phyloP scores from a whole-genome alignment of 2,888 invertebrate species.

The Punctoribates punctum region DNA sequence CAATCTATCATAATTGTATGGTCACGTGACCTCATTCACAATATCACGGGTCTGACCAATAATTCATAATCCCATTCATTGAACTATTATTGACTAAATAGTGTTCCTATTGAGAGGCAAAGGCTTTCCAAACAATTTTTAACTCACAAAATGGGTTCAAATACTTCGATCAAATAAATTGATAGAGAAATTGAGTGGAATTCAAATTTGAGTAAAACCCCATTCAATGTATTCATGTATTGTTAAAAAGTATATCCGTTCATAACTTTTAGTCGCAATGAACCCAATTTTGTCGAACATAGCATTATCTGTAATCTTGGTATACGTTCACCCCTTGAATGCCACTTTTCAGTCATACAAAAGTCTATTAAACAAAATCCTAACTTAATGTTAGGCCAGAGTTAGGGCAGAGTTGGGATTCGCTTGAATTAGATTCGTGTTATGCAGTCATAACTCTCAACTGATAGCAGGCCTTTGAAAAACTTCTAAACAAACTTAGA shows the following conservation, averaged over 20 bases:
- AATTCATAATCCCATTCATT: constrained; percentile 1
- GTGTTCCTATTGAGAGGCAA: not conserved
- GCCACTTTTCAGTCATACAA: constrained; percentile 2
- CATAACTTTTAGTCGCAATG: not conserved
- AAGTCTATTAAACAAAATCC: not conserved
- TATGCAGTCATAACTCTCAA: constrained; percentile 24
- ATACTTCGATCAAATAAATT: not conserved
- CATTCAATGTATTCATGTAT: not conserved
- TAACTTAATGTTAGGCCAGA: not conserved
- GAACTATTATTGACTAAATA: constrained; percentile 20
- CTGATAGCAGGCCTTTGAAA: not conserved
- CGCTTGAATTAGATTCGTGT: constrained; percentile 22
- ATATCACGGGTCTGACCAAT: not conserved
- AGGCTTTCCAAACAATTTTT: not conserved
- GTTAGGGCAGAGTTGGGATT: not conserved
- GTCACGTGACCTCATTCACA: constrained; percentile 14
- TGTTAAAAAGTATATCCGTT: not conserved
- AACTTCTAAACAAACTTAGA: constrained; percentile 31
- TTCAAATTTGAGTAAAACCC: not conserved
- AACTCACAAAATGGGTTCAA: not conserved
- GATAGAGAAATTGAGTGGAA: not conserved
- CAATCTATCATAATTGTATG: constrained; percentile 18
- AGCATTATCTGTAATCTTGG: not conserved
- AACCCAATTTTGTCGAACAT: not conserved
- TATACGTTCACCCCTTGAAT: not conserved